Percentiles rank a stretch among this genome's conserved stretches.
Conservation (phyloP, 2,888 invertebrate genomes). For the Melieria picta region DNA sequence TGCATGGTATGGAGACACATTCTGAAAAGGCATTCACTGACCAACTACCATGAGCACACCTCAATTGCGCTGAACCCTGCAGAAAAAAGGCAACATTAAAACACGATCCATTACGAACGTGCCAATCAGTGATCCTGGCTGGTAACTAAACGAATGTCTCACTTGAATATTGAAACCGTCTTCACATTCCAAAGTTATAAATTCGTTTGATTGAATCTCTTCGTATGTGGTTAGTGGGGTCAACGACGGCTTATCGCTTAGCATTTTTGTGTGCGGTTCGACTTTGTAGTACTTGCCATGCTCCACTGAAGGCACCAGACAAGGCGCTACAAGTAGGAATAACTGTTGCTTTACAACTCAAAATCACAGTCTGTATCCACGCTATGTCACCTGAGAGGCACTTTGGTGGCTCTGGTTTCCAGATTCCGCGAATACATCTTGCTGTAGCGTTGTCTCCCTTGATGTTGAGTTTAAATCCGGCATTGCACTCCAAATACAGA, state of each 20-base stretch:
- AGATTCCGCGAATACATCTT: slow-evolving; percentile 83
- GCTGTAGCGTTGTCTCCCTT: slow-evolving; percentile 78
- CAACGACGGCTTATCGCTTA: slow-evolving; percentile 58
- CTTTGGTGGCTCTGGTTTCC: slow-evolving; percentile 84
- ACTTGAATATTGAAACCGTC: slow-evolving; percentile 71
- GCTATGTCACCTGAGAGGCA: slow-evolving; percentile 77
- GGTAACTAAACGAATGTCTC: not conserved
- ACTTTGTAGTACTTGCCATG: slow-evolving; percentile 74
- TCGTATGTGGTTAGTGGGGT: slow-evolving; percentile 63
- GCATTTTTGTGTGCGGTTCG: slow-evolving; percentile 56
- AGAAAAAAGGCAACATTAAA: slow-evolving; percentile 33
- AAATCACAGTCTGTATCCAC: slow-evolving; percentile 4
- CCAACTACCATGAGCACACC: slow-evolving; percentile 87
- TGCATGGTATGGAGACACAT: slow-evolving; percentile 73
- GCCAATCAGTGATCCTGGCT: too few relatives aligned
- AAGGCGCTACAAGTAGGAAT: slow-evolving; percentile 70
- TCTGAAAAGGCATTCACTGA: slow-evolving; percentile 79
- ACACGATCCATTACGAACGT: not conserved
- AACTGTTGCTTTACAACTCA: slow-evolving; percentile 10
- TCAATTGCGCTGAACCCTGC: slow-evolving; percentile 77
- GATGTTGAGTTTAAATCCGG: slow-evolving; percentile 80
- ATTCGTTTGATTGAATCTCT: slow-evolving; percentile 75
- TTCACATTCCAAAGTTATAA: slow-evolving; percentile 80
- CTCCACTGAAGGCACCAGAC: slow-evolving; percentile 75
- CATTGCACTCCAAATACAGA: slow-evolving; percentile 79